phyloP scores from a whole-genome alignment of 1,140 invertebrate species.

The Brachionus koreanus region DNA sequence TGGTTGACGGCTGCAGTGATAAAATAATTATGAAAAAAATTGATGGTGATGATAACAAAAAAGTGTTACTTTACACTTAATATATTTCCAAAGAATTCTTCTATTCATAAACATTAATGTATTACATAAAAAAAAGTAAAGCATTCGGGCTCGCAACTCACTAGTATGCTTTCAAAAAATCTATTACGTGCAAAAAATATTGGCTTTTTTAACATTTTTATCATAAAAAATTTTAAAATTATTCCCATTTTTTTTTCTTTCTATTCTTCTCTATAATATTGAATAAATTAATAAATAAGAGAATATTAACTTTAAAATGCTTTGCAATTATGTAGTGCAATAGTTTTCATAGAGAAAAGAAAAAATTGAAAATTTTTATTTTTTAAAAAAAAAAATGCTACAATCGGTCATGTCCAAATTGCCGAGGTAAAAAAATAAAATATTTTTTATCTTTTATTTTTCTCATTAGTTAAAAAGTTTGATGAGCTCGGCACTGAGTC shows the following conservation, averaged over 20 bases:
- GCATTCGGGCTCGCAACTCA: neutral
- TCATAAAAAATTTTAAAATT: slow-evolving; percentile 25
- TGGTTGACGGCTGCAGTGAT: neutral
- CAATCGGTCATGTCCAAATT: neutral
- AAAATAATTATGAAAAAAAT: neutral
- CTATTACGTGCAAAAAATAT: slow-evolving; percentile 39
- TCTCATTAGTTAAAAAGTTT: neutral
- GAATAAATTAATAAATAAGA: neutral
- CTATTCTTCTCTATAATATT: neutral
- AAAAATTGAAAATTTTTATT: neutral
- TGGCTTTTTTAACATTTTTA: slow-evolving; percentile 22
- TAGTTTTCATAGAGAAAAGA: neutral
- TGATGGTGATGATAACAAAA: neutral
- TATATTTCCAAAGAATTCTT: neutral
- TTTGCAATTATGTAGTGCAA: neutral
- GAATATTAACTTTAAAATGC: slow-evolving; percentile 11
- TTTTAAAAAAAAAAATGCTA: slow-evolving; percentile 2
- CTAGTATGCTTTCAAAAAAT: neutral
- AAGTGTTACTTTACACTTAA: neutral
- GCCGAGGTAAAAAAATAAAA: neutral
- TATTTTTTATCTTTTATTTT: neutral
- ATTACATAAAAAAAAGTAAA: slow-evolving; percentile 22
- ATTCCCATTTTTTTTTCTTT: neutral
- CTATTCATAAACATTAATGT: neutral
- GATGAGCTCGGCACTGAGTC: neutral